Evolutionary conservation across 1,140 invertebrate genomes (phyloP), one percentile per base, ranked within the genome.

Genomic region (Tetragonula clypearis): DNA sequence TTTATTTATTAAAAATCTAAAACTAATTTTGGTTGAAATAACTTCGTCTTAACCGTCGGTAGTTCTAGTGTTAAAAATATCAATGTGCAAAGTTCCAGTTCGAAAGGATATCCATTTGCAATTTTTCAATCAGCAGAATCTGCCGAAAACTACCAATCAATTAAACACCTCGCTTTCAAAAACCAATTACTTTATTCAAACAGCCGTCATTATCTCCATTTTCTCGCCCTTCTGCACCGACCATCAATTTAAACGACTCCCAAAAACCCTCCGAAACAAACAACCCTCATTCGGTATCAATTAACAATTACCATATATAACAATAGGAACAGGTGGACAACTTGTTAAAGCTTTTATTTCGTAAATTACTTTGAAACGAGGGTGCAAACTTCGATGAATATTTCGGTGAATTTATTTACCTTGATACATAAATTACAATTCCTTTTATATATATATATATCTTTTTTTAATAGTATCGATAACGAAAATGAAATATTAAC

Each of bases 281-380:
- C 65, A 72, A n/a, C 49, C 21, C 49, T 26, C 19, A 23, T 26
- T 17, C 23, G 41, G 9, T 19, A 8, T 23, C 49, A 55, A 30
- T 74, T 56, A 56, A 74, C 53, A 30, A 74, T 82, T 75, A 75
- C 53, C 68, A 73, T 73, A 19, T 26, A 49, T 14, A 72, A 14
- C 72, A 11, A 72, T 12, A 75, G 26, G 58, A 23, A 82, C 72
- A 30, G 41, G 53, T 21, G 66, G 6, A 15, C 14, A 66, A 66
- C n/a, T 26, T 9, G 56, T n/a, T 41, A 35, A 41, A 15, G 23
- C 56, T 62, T 6, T 58, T 65, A 49, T 26, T 62, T 35, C 55
- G 79, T 65, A 81, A 74, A 69, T 49, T 55, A 82, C 75, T 55
- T 53, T 30, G 8, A 2, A 84, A 84, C 62, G 11, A 62, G 23